Conservation (phyloP, 2,888 invertebrate genomes). For the Erebia epiphron region DNA sequence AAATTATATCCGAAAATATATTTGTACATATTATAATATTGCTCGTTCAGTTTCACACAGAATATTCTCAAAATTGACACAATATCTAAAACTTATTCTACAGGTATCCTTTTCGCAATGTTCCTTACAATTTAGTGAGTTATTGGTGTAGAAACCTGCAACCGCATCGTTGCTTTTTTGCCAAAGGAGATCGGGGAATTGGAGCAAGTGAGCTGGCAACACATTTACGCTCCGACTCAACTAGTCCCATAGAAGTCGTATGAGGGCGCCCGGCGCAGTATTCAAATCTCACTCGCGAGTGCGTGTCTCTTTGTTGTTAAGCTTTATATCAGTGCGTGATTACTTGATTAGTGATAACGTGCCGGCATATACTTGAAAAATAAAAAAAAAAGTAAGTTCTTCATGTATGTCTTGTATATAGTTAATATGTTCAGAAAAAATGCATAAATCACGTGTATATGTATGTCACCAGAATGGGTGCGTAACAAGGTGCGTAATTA, state of each 20-base stretch:
- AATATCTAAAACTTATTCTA: no score
- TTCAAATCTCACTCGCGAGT: conserved; percentile 48
- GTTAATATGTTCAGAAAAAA: background rate
- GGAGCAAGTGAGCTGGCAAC: conserved; percentile 49
- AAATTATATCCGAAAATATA: no score
- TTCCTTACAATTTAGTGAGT: no score
- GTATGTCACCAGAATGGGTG: background rate
- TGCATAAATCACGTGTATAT: background rate
- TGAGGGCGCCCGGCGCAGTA: conserved; percentile 44
- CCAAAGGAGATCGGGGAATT: conserved; percentile 37
- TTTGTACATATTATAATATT: no score
- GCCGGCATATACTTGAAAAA: conserved; percentile 42
- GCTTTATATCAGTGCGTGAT: conserved; percentile 57
- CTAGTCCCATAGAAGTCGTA: conserved; percentile 34
- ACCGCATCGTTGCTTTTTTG: background rate
- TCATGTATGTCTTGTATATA: background rate
- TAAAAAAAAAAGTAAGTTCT: conserved; percentile 51
- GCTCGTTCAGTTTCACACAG: no score
- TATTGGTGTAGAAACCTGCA: no score
- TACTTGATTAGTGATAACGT: conserved; percentile 64
- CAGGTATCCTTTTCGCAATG: no score
- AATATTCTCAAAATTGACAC: no score
- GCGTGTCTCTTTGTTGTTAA: conserved; percentile 56
- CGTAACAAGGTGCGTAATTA: conserved; percentile 1
- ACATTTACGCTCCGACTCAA: conserved; percentile 44